Evolutionary conservation across 2,113 vertebrate genomes (phyloP).

Genomic region (Percopsis transmontana): DNA sequence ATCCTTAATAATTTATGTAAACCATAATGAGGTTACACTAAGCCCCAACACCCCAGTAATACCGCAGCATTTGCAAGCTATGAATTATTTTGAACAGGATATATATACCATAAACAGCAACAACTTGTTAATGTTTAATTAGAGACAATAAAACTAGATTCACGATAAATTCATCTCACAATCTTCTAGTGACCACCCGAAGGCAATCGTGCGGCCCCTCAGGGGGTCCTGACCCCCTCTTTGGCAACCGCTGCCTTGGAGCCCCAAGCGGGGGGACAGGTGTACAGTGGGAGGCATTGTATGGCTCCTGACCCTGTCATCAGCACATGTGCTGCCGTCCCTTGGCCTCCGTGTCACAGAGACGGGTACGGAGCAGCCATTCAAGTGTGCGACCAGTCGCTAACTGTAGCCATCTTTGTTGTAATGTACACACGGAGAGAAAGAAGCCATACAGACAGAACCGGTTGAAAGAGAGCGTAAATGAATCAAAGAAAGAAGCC

Average conservation of each 20-base stretch:
- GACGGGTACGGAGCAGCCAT: conserved; percentile 57
- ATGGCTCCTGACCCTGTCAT: conserved; percentile 55
- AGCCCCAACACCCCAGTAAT: too few relatives aligned
- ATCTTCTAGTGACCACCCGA: too few relatives aligned
- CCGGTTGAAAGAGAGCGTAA: conserved; percentile 19
- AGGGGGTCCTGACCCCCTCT: conserved; percentile 9
- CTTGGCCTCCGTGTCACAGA: conserved; percentile 55
- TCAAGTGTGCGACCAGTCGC: conserved; percentile 53
- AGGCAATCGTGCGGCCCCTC: too few relatives aligned
- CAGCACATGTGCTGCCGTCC: conserved; percentile 71
- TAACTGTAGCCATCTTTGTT: conserved; percentile 68
- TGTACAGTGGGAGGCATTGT: conserved; percentile 69
- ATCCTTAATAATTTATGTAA: too few relatives aligned
- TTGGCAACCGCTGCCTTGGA: not conserved
- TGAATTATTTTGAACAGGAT: too few relatives aligned
- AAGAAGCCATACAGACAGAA: conserved; percentile 6
- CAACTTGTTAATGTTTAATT: too few relatives aligned
- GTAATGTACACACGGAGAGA: conserved; percentile 51
- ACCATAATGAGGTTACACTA: too few relatives aligned
- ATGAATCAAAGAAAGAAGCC: conserved; percentile 21
- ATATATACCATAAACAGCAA: too few relatives aligned
- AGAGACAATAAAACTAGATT: too few relatives aligned
- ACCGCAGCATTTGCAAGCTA: too few relatives aligned
- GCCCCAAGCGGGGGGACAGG: conserved; percentile 50
- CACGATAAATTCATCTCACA: too few relatives aligned